Base-by-base conservation (phyloP, 2,888 invertebrate genomes). In the Ametastegia equiseti region DNA sequence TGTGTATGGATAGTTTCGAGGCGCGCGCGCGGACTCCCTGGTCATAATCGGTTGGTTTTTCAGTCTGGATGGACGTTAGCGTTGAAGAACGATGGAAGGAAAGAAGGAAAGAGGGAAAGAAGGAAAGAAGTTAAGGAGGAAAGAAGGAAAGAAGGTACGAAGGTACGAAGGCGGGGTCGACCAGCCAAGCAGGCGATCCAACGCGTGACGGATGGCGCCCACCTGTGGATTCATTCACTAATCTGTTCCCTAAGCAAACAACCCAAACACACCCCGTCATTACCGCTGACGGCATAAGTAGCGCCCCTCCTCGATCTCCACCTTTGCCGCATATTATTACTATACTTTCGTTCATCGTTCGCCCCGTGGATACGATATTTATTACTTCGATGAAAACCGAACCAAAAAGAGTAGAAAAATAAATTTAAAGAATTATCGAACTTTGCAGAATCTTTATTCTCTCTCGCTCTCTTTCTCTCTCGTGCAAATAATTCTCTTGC, bases 161-260 rank as follows among this genome's bases (percentile, higher is more conserved):
- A 82, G 84, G 86, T 89, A 88, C 89, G 71, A 45, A 57, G 90
- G 90, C 90, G 90, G 90, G 87, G 87, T 85, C 84, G 85, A 82
- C 84, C 85, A 81, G 82, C 82, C 85, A 85, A 87, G 85, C 83
- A 82, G 83, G 83, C 82, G 84, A 45, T 67, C 71, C 80, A 39
- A 36, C 83, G 87, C 88, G 90, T 91, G 91, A 91, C 91, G 91
- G 90, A 91, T 91, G 91, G 91, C 89, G 91, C 91, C 91, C 91
- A 91, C 91, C 91, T 91, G 91, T 91, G 90, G 91, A 91, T 91
- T 91, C 91, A 91, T 91, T 91, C 91, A 91, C 91, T 91, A 91
- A 91, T 91, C 91, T 91, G 87, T 88, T 89, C 89, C 90, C 91
- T 91, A 91, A 91, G 91, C 91, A 91, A 91, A 91, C 91, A 91